Evolutionary conservation across 2,113 vertebrate genomes (phyloP), one percentile per base, ranked within the genome.

Genomic region (Fregetta grallaria): DNA sequence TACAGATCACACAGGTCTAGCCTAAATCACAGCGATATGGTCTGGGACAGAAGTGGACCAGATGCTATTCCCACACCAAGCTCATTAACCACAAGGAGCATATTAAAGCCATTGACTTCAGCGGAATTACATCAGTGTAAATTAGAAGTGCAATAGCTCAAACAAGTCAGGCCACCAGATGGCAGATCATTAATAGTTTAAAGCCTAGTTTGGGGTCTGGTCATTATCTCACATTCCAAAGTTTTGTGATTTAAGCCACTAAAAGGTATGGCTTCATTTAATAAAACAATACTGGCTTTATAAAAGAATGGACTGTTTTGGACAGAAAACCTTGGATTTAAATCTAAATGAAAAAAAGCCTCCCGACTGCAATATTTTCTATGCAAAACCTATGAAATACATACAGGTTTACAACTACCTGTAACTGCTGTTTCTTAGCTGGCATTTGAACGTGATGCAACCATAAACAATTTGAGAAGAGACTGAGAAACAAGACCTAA

Each of bases 171-270:
- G 55, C 91, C 88, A 94, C 65, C 85, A 96, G 96, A 81, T 80
- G 94, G 92, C 94, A 96, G 80, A 93, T 86, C 79, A 61, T 59
- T 81, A 92, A 88, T 63, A 85, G 84, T 42, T 89, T 81, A 92
- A 84, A 81, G 65, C 44, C 55, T 34, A 15, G 3, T 89, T 70
- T 59, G 38, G 26, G 29, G 11, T 42, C 45, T 71, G 34, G n/a
- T 75, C 42, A 25, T 71, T 82, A 61, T 62, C 86, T 80, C 29
- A 47, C 63, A 58, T 32, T 38, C 15, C 13, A 13, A 66, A 76
- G 26, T 77, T 79, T 32, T 2, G 5, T 36, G 34, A 45, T 45
- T 45, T 45, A 45, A 45, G 59, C 19, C 73, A 52, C 36, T 66
- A 78, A 67, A 81, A 79, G n/a, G 4, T 29, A 68, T 4, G 16